Base-by-base conservation (phyloP, 1,140 invertebrate genomes). In the Frieseomelitta varia region DNA sequence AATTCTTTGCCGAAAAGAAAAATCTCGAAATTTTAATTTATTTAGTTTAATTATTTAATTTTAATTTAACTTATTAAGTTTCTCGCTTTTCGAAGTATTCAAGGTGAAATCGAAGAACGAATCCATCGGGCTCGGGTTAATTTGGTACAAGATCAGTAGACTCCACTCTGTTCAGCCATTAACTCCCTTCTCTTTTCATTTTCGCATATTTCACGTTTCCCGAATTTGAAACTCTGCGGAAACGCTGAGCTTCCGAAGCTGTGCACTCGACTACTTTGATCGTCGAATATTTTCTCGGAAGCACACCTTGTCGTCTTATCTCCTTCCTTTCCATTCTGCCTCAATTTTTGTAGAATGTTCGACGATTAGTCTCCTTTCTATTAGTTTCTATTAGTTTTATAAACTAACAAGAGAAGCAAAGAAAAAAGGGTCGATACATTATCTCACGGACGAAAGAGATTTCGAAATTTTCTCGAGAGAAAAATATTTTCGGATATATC, bases 261-360 rank as follows among this genome's bases (percentile, higher is more conserved):
- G 39, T 47, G 39, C 39, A 24, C 27, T 34, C 30, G n/a, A 4
- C 72, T 55, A 74, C 56, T 74, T 19, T 30, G 72, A 74, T 56
- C 39, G 39, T 53, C 4, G 53, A 74, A 74, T 74, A 74, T 74
- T 34, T 34, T 74, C 72, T 34, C 27, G 47, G 21, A 55, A 73
- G 8, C 27, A 30, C n/a, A 47, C 8, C 39, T 51, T 27, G 19
- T 21, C 24, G 21, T 21, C 21, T 55, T 55, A 55, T 30, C 19
- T 24, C 4, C 10, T 56, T 10, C 27, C 24, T 56, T 34, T 17
- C 21, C 27, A 47, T 47, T 10, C 39, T 47, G 0, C 39, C 8
- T 47, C 55, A 56, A 56, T 56, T 56, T 56, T 17, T 17, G 19
- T 17, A 55, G 19, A 55, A 56, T 4, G 55, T 56, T 56, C 15